Evolutionary conservation across 2,113 vertebrate genomes (phyloP).

Genomic region (Burhinus bistriatus): DNA sequence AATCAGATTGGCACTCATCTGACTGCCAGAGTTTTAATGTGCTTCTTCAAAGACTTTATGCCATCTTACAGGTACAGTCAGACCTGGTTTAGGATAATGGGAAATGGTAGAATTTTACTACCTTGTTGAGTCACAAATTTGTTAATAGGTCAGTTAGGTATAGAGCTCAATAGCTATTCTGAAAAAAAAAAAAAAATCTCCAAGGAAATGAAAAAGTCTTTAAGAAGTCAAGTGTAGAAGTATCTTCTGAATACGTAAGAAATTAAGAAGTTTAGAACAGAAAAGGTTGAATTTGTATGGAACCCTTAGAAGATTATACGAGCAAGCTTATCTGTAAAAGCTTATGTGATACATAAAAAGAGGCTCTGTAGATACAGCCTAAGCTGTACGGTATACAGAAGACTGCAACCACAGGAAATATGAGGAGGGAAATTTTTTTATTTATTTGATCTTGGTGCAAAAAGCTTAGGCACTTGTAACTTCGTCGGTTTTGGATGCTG

Average conservation of each 20-base stretch:
- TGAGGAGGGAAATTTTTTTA: neutral
- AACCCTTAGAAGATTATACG: neutral
- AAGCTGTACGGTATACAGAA: neutral
- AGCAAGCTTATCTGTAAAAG: neutral
- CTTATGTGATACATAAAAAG: neutral
- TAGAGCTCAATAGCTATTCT: neutral
- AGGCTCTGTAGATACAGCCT: neutral
- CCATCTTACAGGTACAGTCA: neutral
- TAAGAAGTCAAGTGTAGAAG: neutral
- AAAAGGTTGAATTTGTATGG: neutral
- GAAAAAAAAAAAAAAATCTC: neutral
- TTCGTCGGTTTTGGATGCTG: neutral
- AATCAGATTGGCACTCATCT: neutral
- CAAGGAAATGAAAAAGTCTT: neutral
- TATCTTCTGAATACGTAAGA: slow-evolving; percentile 3
- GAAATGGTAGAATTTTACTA: neutral
- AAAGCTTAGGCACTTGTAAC: neutral
- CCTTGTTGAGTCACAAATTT: neutral
- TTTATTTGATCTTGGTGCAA: neutral
- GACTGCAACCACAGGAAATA: neutral
- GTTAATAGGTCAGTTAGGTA: neutral
- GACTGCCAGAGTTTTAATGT: neutral
- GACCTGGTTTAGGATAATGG: neutral
- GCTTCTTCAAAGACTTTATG: neutral
- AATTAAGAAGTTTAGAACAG: slow-evolving; percentile 29